phyloP scores from a whole-genome alignment of 2,888 invertebrate species.

The Venusia cambrica region DNA sequence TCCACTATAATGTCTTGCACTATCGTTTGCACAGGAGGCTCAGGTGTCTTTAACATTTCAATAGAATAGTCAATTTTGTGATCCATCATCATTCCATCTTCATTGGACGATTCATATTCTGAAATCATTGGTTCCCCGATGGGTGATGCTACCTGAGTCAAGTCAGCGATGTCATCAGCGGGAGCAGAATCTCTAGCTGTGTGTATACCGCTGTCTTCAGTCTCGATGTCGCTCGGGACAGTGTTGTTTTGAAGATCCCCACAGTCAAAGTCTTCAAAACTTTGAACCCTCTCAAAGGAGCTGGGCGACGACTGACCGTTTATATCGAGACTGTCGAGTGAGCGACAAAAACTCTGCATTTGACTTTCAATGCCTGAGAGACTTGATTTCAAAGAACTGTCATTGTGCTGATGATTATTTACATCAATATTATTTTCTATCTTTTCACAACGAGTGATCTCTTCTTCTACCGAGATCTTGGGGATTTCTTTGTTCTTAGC shows the following conservation, averaged over 20 bases:
- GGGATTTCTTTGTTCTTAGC: conserved; percentile 73
- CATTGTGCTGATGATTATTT: conserved; percentile 48
- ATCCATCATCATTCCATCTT: conserved; percentile 55
- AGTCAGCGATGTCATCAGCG: conserved; percentile 86
- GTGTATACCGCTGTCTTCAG: conserved; percentile 90
- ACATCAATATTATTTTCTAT: conserved; percentile 47
- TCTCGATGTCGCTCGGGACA: conserved; percentile 83
- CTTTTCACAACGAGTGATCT: conserved; percentile 49
- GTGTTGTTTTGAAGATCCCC: conserved; percentile 81
- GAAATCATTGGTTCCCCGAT: conserved; percentile 69
- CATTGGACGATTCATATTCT: conserved; percentile 73
- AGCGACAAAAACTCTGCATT: conserved; percentile 83
- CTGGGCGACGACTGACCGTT: conserved; percentile 77
- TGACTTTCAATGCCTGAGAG: conserved; percentile 74
- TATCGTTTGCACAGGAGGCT: conserved; percentile 42
- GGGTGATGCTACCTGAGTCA: conserved; percentile 71
- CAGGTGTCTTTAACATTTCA: conserved; percentile 37
- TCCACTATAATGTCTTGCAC: conserved; percentile 68
- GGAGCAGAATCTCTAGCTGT: conserved; percentile 90
- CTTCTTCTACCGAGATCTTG: conserved; percentile 66
- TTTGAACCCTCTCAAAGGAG: conserved; percentile 83
- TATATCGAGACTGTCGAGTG: conserved; percentile 83
- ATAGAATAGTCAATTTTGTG: conserved; percentile 52
- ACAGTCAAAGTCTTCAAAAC: conserved; percentile 83
- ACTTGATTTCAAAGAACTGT: conserved; percentile 60